Evolutionary conservation across 2,797 vertebrate genomes (phyloP).

Genomic region (Neostethus bicornis): DNA sequence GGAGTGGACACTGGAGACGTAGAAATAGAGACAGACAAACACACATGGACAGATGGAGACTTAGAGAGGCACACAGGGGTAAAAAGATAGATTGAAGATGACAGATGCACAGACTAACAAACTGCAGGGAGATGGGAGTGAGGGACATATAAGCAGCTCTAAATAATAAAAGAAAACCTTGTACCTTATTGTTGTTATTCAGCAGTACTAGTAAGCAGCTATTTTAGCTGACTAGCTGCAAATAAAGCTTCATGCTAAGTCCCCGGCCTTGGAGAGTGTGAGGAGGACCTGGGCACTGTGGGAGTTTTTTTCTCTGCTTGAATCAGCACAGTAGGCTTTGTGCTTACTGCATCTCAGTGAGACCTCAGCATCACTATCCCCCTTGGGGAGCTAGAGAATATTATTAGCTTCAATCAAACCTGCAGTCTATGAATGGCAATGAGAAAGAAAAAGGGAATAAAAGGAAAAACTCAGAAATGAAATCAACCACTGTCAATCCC

Average conservation of each 20-base stretch:
- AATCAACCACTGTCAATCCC: conserved; percentile 51
- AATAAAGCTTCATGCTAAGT: conserved; percentile 38
- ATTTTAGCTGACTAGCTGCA: conserved; percentile 65
- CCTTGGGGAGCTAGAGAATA: conserved; percentile 54
- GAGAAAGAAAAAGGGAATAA: conserved; percentile 25
- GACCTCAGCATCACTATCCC: conserved; percentile 43
- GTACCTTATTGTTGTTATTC: conserved; percentile 56
- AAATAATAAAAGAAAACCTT: conserved; percentile 20
- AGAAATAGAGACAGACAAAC: conserved; percentile 33
- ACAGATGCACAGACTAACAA: conserved; percentile 51
- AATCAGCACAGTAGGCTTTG: conserved; percentile 69
- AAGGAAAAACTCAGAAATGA: conserved; percentile 22
- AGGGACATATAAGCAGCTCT: conserved; percentile 32
- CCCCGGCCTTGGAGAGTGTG: conserved; percentile 37
- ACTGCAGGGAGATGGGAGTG: conserved; percentile 18
- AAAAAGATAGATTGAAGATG: conserved; percentile 30
- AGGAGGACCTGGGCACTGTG: conserved; percentile 37
- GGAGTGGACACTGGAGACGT: conserved; percentile 4
- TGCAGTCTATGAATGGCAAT: conserved; percentile 65
- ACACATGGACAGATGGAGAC: conserved; percentile 58
- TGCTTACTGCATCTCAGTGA: conserved; percentile 70
- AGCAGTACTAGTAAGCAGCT: conserved; percentile 23
- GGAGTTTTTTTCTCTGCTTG: conserved; percentile 50
- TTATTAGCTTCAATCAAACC: conserved; percentile 71
- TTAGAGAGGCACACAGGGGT: conserved; percentile 35